These are phyloP conservation scores for Microcebus lehilahytsara DNA, from an alignment of 2,113 vertebrate species.

Conservation along the genomic window DNA sequence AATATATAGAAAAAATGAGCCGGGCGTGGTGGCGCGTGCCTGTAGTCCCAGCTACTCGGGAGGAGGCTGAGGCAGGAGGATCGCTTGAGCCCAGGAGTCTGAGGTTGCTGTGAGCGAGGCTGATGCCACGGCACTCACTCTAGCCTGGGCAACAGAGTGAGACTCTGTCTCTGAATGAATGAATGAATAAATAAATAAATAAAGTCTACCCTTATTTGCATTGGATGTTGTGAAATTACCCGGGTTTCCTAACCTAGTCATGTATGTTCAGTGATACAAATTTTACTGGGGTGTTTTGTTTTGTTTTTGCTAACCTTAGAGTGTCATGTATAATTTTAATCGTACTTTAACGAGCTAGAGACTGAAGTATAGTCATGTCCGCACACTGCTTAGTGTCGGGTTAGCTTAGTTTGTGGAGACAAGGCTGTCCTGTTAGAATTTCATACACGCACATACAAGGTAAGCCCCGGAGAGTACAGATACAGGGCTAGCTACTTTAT, in stretches of 20 bases:
- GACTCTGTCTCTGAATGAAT: background rate
- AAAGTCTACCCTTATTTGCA: background rate
- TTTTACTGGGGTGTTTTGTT: background rate
- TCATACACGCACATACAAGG: background rate
- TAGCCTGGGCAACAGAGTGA: no score
- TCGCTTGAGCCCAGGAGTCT: no score
- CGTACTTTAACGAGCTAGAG: background rate
- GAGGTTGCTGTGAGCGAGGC: no score
- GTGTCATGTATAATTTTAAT: background rate
- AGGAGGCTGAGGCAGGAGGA: no score
- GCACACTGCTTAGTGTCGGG: background rate
- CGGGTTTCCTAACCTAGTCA: background rate
- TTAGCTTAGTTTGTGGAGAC: constrained; percentile 15
- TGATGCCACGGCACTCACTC: no score
- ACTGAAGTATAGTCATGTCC: background rate
- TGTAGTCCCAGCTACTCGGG: no score
- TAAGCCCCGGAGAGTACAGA: background rate
- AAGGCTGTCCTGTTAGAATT: background rate
- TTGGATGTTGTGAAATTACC: background rate
- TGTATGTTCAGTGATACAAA: background rate
- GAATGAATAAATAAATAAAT: background rate
- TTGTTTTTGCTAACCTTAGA: background rate
- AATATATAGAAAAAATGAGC: no score
- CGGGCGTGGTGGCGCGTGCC: no score
- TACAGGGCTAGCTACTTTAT: background rate